phyloP scores from a whole-genome alignment of 2,888 invertebrate species.

The Zhuqinia jingwanae region DNA sequence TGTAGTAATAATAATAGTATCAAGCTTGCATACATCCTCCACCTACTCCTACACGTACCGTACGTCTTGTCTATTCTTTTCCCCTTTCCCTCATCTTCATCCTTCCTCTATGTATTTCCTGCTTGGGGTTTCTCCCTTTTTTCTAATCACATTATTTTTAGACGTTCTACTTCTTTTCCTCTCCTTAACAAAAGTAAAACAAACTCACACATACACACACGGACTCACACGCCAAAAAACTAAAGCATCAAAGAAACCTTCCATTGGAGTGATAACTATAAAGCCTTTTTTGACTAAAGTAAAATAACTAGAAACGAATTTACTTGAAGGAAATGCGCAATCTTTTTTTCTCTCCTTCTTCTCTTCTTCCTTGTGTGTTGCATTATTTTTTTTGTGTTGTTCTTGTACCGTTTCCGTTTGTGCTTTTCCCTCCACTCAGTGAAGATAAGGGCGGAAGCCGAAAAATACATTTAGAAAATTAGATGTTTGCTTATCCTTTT shows the following conservation, averaged over 20 bases:
- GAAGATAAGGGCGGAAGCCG: constrained; percentile 34
- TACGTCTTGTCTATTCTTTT: background rate
- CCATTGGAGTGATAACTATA: constrained; percentile 8
- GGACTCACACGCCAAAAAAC: background rate
- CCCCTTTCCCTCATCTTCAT: background rate
- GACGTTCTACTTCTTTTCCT: background rate
- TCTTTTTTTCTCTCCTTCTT: constrained; percentile 14
- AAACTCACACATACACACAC: background rate
- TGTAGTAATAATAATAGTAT: constrained; percentile 55
- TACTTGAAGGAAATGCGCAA: background rate
- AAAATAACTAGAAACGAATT: constrained; percentile 5
- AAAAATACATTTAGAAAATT: constrained; percentile 66
- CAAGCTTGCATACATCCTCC: constrained; percentile 32
- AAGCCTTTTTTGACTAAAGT: background rate
- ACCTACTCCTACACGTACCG: too few species aligned
- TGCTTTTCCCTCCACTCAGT: constrained; percentile 18
- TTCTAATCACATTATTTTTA: constrained; percentile 63
- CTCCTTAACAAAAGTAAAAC: background rate
- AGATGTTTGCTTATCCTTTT: constrained; percentile 61
- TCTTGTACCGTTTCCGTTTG: constrained; percentile 4
- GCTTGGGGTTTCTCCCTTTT: background rate
- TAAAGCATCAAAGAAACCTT: constrained; percentile 10
- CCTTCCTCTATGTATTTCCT: background rate
- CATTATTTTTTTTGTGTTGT: background rate
- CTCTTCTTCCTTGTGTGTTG: background rate